Evolutionary conservation across 2,888 invertebrate genomes (phyloP), one percentile per base, ranked within the genome.

Genomic region (Apodemia zela): DNA sequence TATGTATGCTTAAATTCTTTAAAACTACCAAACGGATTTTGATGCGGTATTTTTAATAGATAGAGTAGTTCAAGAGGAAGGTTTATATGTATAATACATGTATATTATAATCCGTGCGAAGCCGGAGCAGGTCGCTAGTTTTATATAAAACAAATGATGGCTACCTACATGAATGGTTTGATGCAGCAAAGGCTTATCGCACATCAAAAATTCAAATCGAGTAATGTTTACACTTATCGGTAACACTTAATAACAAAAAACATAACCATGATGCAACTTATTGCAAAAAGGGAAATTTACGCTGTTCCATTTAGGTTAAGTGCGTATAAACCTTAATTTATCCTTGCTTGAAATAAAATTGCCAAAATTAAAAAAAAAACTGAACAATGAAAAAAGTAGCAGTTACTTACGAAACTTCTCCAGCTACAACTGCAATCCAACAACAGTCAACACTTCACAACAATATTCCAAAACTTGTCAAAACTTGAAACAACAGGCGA

Each of bases 401-500:
- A n/a, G 51, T 2, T 42, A 82, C 89, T 87, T 73, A 89, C 89
- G 78, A 70, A 84, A 75, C 76, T 78, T 82, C 83, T 78, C 60
- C 68, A 66, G 66, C 66, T 21, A 68, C 71, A 74, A 75, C 62
- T 82, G 87, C 82, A 91, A 90, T 91, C 90, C 91, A 87, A 73
- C n/a, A n/a, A n/a, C n/a, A n/a, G n/a, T n/a, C 73, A 68, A 69
- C 84, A 84, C 80, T 80, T 77, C 78, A 81, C 84, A 75, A 68
- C 74, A 78, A 78, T 76, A 76, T 17, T 35, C 33, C 33, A 47
- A 82, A 87, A 87, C 90, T 87, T 87, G 89, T 89, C 78, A 74
- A 71, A 85, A 91, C 90, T 82, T 85, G 89, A 82, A 75, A 81
- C 75, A 80, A 79, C 78, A 75, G 75, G 76, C 78, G 77, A 79